Evolutionary conservation across 2,113 vertebrate genomes (phyloP), one percentile per base, ranked within the genome.

Genomic region (Nerophis lumbriciformis): DNA sequence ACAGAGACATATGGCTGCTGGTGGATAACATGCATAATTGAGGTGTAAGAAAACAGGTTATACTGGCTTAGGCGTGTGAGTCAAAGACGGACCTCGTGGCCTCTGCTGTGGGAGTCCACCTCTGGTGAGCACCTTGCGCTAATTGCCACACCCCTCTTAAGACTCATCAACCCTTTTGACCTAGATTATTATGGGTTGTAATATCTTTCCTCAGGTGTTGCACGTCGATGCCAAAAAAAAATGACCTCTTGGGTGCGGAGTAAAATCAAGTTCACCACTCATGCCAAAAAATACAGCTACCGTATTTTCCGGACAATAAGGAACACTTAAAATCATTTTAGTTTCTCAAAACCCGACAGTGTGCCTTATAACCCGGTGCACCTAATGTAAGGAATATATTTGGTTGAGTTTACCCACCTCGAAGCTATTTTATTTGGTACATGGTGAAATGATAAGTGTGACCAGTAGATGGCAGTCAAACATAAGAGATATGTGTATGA

Each of bases 1-100:
- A 90, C 88, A 87, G 83, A 88, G 88, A 90, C 87, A 79, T 90
- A 91, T 90, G 87, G 86, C 76, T 83, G 80, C 77, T 73, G 74
- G 77, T 77, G 83, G 80, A 87, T 77, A 83, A 79, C 78, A 81
- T 83, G 85, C 87, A 90, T 91, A 90, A 90, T 89, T 86, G 87
- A 91, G 78, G 78, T 83, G 69, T 82, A 83, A 53, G 82, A 83
- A 87, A 87, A 85, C 72, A 69, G 79, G 76, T 86, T 80, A 83
- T 73, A 85, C 76, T 44, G 66, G 78, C 66, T 56, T 71, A 67
- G 74, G 66, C 66, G 77, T 58, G 75, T 47, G 59, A 71, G 77
- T 66, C n/a, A 56, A 65, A 79, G 78, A 80, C 83, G 48, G 74
- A 80, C 82, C 73, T 78, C 82, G 68, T 2, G 68, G 83, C 68